Conservation (phyloP, 2,113 vertebrate genomes). For the Leptobrachium leishanense region DNA sequence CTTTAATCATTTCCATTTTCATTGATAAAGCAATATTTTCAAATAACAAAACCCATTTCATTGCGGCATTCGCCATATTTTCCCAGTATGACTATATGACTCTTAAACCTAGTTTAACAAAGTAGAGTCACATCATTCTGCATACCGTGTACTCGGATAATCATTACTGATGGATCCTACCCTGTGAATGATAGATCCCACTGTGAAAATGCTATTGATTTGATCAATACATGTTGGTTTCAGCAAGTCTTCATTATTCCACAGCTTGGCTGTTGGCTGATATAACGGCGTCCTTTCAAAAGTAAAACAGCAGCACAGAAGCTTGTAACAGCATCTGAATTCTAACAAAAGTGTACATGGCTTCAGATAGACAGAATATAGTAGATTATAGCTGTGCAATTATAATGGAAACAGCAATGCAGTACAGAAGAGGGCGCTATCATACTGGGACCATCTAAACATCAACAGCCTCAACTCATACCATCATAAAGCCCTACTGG, state of each 20-base stretch:
- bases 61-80: too few relatives aligned
- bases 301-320: constrained; percentile 11
- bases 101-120: neutral
- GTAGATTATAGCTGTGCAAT: constrained; percentile 4
- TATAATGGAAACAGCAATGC: constrained; percentile 21
- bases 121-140: neutral
- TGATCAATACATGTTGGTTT: constrained; percentile 35
- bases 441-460: too few relatives aligned
- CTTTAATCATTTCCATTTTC: too few relatives aligned
- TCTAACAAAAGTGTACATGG: neutral
- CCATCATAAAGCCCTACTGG: too few relatives aligned
- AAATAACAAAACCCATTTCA: too few relatives aligned
- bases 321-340: constrained; percentile 7
- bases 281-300: constrained; percentile 21
- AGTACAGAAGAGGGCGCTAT: too few relatives aligned
- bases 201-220: constrained; percentile 29
- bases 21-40: too few relatives aligned
- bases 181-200: neutral
- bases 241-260: constrained; percentile 27
- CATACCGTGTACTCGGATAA: constrained; percentile 17
- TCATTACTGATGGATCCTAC: constrained; percentile 9
- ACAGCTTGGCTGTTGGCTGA: constrained; percentile 8
- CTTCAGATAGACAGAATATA: constrained; percentile 7
- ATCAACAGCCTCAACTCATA: too few relatives aligned
- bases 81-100: too few relatives aligned